These are phyloP conservation scores for Tetramorium parvispinum DNA, from an alignment of 1,140 invertebrate genomes.

Conservation along the genomic window DNA sequence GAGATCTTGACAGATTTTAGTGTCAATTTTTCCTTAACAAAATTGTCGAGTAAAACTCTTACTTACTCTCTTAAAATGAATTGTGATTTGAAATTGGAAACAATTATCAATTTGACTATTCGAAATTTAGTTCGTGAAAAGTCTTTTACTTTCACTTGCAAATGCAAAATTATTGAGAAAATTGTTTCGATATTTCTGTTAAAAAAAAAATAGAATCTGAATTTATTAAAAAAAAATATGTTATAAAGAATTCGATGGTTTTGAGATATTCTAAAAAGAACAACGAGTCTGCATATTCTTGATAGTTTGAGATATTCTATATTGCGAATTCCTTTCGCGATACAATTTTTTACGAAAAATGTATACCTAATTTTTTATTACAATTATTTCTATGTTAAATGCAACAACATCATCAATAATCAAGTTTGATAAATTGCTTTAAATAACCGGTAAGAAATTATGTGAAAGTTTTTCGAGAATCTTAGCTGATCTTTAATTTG, in stretches of 20 bases:
- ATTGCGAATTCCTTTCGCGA: background rate
- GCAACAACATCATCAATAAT: background rate
- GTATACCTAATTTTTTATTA: background rate
- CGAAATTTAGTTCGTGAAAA: background rate
- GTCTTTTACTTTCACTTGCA: background rate
- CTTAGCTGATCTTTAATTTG: background rate
- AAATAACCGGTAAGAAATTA: background rate
- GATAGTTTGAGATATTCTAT: background rate
- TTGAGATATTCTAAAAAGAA: background rate
- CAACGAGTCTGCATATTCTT: too few species aligned
- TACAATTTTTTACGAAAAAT: background rate
- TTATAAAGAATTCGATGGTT: background rate
- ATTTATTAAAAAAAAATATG: background rate
- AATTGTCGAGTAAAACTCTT: background rate
- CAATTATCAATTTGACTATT: background rate
- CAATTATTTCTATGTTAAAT: background rate
- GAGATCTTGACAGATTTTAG: background rate
- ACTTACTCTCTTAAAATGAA: background rate
- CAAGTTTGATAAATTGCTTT: background rate
- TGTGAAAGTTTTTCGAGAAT: background rate
- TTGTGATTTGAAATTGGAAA: background rate
- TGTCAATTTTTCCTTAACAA: background rate
- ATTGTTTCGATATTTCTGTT: background rate
- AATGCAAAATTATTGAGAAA: background rate
- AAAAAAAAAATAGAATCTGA: constrained; percentile 12